Conservation (phyloP, 2,797 vertebrate genomes). For the Chaetodon trifasciatus region DNA sequence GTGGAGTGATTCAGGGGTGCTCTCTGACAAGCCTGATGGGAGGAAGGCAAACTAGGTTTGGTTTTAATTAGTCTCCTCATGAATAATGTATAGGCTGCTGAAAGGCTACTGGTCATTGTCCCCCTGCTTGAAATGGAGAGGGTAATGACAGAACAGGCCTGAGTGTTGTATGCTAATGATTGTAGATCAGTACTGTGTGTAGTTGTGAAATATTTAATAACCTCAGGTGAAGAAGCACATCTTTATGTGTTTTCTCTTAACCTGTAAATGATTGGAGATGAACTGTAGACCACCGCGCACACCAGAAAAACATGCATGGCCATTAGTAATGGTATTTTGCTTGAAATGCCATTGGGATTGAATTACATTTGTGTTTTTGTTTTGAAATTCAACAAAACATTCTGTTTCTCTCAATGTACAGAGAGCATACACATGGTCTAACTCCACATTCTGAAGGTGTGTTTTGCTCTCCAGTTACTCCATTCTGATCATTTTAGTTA, state of each 20-base stretch:
- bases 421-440: neutral
- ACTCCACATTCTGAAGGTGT: neutral
- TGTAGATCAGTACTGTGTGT: constrained; percentile 35
- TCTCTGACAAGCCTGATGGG: constrained; percentile 53
- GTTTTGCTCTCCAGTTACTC: constrained; percentile 22
- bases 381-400: neutral
- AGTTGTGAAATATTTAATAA: constrained; percentile 42
- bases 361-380: constrained; percentile 1
- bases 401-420: neutral
- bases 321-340: neutral
- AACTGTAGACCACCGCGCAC: neutral
- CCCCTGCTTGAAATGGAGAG: constrained; percentile 43
- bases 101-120: constrained; percentile 66
- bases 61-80: constrained; percentile 73
- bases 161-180: constrained; percentile 49
- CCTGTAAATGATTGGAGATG: constrained; percentile 15
- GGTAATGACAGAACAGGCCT: constrained; percentile 50
- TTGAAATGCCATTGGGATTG: neutral
- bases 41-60: constrained; percentile 50
- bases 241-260: neutral
- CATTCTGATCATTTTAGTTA: constrained; percentile 39
- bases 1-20: constrained; percentile 37
- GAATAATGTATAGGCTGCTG: constrained; percentile 68
- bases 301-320: neutral
- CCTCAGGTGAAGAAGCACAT: constrained; percentile 24